Base-by-base conservation (phyloP, 2,888 invertebrate species). In the Pristionchus fissidentatus region DNA sequence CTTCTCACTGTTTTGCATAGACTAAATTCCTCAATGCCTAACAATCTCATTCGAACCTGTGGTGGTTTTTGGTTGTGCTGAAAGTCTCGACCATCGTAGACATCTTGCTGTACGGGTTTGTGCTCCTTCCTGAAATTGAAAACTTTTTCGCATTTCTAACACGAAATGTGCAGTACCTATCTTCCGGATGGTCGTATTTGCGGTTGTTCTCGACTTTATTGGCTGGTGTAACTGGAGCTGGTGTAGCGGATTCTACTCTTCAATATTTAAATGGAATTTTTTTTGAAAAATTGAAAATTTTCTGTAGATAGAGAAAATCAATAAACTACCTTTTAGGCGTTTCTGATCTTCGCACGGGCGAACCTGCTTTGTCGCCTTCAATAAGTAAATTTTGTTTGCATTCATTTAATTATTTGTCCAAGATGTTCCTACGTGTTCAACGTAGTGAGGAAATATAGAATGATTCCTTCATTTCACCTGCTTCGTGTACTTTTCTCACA, bases 51-150 rank as follows among this genome's bases (percentile, higher is more conserved):
- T n/a, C n/a, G n/a, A n/a, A 75, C 75, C 46, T 75, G n/a, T 5
- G 43, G 29, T 22, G 75, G 75, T 3, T 19, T 26, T 49, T 32
- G 19, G 29, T 75, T 75, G 32, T 75, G 75, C 22, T 49, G 26
- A 26, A 75, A 75, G 19, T 49, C 75, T 19, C 49, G 75, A 15
- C 75, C 75, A 49, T 75, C 75, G 49, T 75, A 75, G 5, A 75
- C 75, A 3, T 26, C 26, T n/a, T 73, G 7, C 38, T 38, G 66
- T 5, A 4, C 4, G 5, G 35, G 62, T 35, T 62, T 26, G 0
- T 8, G 62, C 19, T 62, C 62, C 19, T 62, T 35, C 10, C 62
- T 57, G 57, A 57, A 57, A 22, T 5, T n/a, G 3, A 8, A 4
- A 3, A 52, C 52, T 4, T 52, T 52, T 62, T 57, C 57, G 35